Conservation (phyloP, 2,797 vertebrate species). For the Bradypodion ventrale region DNA sequence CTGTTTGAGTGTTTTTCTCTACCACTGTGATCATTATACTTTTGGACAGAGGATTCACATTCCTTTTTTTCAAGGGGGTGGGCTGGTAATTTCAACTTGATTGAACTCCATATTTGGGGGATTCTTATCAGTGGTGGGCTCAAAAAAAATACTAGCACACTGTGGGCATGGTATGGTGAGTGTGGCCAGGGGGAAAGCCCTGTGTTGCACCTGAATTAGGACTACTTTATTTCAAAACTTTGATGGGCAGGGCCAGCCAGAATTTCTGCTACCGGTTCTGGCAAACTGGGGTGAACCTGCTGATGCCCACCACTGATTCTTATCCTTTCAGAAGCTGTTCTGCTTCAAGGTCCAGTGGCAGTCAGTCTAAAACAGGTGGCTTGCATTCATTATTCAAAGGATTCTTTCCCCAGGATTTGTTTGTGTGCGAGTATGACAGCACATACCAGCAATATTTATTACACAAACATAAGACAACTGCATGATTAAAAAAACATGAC, state of each 20-base stretch:
- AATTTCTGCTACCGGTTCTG: too few relatives aligned
- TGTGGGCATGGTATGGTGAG: too few relatives aligned
- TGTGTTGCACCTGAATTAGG: too few relatives aligned
- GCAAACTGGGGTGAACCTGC: too few relatives aligned
- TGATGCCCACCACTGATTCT: too few relatives aligned
- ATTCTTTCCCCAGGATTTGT: constrained; percentile 50
- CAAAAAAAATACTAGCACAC: too few relatives aligned
- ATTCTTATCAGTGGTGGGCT: not conserved
- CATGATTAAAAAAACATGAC: constrained; percentile 62
- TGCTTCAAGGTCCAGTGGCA: constrained; percentile 61
- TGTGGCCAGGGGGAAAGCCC: too few relatives aligned
- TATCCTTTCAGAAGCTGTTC: constrained; percentile 34
- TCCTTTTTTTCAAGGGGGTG: constrained; percentile 31
- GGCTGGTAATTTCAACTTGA: constrained; percentile 55
- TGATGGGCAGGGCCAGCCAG: too few relatives aligned
- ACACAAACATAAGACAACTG: constrained; percentile 58
- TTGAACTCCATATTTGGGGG: constrained; percentile 38
- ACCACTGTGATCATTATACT: not conserved
- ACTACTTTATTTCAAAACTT: too few relatives aligned
- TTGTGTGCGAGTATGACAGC: constrained; percentile 27
- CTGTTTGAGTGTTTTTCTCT: not conserved
- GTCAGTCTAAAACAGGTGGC: constrained; percentile 64
- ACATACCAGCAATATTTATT: constrained; percentile 49
- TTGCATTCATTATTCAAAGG: constrained; percentile 65
- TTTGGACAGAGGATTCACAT: constrained; percentile 2